phyloP scores from a whole-genome alignment of 2,888 invertebrate species.

The Leucophenga maculata region DNA sequence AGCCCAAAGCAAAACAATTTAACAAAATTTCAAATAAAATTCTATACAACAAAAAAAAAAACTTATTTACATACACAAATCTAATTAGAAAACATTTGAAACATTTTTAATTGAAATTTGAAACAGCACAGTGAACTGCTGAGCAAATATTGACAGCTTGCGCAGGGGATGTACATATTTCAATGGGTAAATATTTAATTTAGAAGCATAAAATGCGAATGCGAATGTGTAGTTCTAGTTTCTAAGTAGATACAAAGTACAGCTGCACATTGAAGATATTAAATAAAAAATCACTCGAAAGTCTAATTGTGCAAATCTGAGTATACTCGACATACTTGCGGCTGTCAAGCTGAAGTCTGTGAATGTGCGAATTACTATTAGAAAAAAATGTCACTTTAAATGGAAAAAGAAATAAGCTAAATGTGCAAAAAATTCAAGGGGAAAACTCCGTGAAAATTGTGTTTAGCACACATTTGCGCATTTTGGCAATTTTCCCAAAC shows the following conservation, averaged over 20 bases:
- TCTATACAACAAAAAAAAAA: conserved; percentile 38
- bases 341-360: background rate
- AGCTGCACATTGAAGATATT: background rate
- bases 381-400: background rate
- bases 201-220: background rate
- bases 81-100: conserved; percentile 60
- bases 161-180: conserved; percentile 52
- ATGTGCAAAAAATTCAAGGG: background rate
- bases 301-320: too few relatives aligned
- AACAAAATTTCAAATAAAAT: conserved; percentile 47
- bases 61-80: conserved; percentile 57
- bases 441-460: background rate
- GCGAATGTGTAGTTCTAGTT: too few relatives aligned
- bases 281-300: background rate
- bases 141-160: conserved; percentile 50
- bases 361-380: background rate
- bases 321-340: background rate
- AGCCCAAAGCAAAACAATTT: conserved; percentile 6
- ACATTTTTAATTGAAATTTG: conserved; percentile 60
- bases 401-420: background rate
- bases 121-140: conserved; percentile 46
- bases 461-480: conserved; percentile 48
- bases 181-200: conserved; percentile 8
- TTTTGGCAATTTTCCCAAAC: conserved; percentile 52
- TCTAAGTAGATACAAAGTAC: too few relatives aligned